Percentiles rank a stretch among this genome's conserved stretches.
Evolutionary conservation across 2,113 vertebrate species (phyloP).

Genomic region (Cryptoleucopteryx plumbea): DNA sequence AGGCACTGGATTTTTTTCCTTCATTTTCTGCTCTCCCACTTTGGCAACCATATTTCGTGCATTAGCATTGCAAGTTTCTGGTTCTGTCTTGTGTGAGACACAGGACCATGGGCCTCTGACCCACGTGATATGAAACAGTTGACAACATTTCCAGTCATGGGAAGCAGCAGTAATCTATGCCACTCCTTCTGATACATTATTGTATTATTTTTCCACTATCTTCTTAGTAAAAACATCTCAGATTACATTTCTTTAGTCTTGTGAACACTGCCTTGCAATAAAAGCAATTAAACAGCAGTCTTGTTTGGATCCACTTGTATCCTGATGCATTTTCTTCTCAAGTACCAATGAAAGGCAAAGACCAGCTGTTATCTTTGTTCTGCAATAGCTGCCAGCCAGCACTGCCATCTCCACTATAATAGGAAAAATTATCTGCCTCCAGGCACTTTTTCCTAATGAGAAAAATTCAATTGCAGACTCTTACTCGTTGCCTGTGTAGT

Average conservation of each 20-base stretch:
- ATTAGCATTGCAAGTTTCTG: neutral
- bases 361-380: neutral
- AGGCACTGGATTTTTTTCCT: neutral
- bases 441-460: neutral
- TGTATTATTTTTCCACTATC: neutral
- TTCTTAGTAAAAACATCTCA: neutral
- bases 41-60: neutral
- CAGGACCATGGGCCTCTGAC: neutral
- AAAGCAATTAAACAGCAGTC: neutral
- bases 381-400: neutral
- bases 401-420: neutral
- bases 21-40: neutral
- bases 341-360: neutral
- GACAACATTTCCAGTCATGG: neutral
- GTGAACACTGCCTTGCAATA: neutral
- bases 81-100: neutral
- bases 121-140: neutral
- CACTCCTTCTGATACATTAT: neutral
- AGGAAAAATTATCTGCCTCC: neutral
- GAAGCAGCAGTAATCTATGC: neutral
- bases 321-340: neutral
- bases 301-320: neutral
- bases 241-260: neutral
- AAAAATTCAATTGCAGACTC: neutral
- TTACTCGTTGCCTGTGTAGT: neutral